Evolutionary conservation across 2,888 invertebrate species (phyloP), one percentile per base, ranked within the genome.

Genomic region (Aphelenchoides bicaudatus): DNA sequence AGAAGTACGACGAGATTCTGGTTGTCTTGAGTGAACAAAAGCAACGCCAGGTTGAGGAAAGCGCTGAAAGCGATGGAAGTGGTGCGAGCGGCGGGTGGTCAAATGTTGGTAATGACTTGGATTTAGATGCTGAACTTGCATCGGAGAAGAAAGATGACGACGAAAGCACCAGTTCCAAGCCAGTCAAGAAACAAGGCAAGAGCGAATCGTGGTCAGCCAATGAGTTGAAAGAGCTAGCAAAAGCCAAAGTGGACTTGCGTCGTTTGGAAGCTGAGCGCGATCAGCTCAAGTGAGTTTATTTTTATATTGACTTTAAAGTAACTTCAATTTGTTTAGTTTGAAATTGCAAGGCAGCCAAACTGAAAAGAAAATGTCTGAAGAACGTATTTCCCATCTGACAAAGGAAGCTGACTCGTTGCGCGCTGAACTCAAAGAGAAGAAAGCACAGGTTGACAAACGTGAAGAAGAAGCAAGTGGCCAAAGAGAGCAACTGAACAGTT

Each of bases 221-320:
- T 25, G 43, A 43, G 6, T 8, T 43, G 30, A 39, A 56, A n/a
- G 55, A 62, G 38, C 47, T 73, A 56, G 59, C 68, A n/a, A 43
- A 63, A 5, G 65, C 65, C 10, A 55, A 67, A 39, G 48, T 59
- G 6, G 61, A 66, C 28, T 46, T 56, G 29, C 58, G 62, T 37
- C 54, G 65, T 30, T 55, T 62, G 6, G 55, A 70, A 6, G 61
- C 60, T 8, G 43, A 43, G 23, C 43, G 43, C 8, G 43, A 43
- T 43, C 43, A 43, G n/a, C 23, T 43, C 16, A 43, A 43, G 43
- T 43, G n/a, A 6, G 43, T 34, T 34, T n/a, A 34, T n/a, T 34
- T 34, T 34, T n/a, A 10, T n/a, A 34, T 34, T n/a, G 10, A 10
- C n/a, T n/a, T n/a, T 34, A 10, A 10, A 34, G 10, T 43, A 21